These are phyloP conservation scores for Diarsia rubi DNA, from an alignment of 2,888 invertebrate genomes.

Conservation along the genomic window DNA sequence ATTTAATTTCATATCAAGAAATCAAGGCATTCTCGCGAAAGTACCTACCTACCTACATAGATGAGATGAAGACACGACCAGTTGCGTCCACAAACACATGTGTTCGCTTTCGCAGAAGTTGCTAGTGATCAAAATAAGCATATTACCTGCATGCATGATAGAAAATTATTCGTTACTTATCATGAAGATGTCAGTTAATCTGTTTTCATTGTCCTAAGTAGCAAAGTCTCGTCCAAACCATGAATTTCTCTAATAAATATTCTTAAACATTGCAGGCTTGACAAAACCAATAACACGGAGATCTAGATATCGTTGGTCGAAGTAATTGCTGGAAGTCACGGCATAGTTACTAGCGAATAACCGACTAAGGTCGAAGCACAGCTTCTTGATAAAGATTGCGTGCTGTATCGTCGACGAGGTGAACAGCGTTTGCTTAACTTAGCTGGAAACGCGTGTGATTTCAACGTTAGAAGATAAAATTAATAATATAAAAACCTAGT, in stretches of 20 bases:
- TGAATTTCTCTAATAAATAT: constrained; percentile 39
- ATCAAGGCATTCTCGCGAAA: constrained; percentile 5
- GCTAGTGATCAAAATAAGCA: neutral
- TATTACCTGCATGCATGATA: neutral
- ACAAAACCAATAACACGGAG: constrained; percentile 60
- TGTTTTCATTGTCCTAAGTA: neutral
- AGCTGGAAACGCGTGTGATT: constrained; percentile 28
- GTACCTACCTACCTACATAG: neutral
- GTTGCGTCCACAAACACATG: neutral
- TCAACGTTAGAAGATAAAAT: constrained; percentile 34
- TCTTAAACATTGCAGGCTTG: constrained; percentile 47
- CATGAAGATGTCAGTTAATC: neutral
- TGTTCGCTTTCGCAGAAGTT: neutral
- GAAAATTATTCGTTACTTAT: neutral
- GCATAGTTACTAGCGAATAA: constrained; percentile 74
- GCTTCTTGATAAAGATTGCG: constrained; percentile 73
- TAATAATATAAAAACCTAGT: neutral
- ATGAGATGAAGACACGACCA: constrained; percentile 8
- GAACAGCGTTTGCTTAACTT: constrained; percentile 44
- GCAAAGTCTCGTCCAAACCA: neutral
- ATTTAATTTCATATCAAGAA: neutral
- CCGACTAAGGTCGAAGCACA: constrained; percentile 79
- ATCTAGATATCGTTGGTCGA: constrained; percentile 70
- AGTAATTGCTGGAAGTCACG: constrained; percentile 79
- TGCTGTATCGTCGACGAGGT: constrained; percentile 69